Base-by-base conservation (phyloP, 2,888 invertebrate species). In the Lasioglossum marginatum region DNA sequence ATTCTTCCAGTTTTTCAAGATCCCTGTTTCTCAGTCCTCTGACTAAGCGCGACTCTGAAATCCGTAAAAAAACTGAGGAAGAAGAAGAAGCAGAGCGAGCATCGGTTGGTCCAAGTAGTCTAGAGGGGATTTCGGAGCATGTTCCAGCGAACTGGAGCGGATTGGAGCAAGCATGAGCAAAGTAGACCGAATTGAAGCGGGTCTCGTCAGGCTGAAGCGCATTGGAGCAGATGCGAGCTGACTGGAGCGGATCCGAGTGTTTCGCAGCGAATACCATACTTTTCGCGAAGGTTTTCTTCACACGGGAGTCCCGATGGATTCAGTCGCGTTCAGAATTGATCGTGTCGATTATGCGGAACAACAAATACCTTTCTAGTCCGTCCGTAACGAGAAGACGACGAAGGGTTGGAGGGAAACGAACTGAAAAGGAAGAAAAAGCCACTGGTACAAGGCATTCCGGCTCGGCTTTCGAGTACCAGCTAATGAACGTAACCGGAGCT, bases 401-500 rank as follows among this genome's bases (percentile, higher is more conserved):
- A 16, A 40, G 23, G 16, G 16, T 16, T 68, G 27, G 27, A 48
- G 68, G 52, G 57, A 52, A 43, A 78, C 79, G n/a, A 72, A 48
- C 73, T 77, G 34, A 72, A 87, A 86, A 57, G 48, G 66, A 82
- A 77, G 78, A 79, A 88, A 90, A 81, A 82, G 48, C 60, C 23
- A 37, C 14, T 43, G 60, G 77, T 77, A 81, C 79, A 63, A 60
- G 70, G 66, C 73, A 74, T 87, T 85, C 71, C 63, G 31, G 31
- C 48, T 77, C 73, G 60, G 71, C 82, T 89, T 82, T 90, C 82
- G 79, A 86, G 84, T 87, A 74, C 75, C 79, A 83, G 89, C 86
- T 89, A 90, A 90, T 81, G 87, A 82, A 88, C 75, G 83, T 76
- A 86, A 88, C 81, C 82, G 82, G 77, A 79, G 72, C 74, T 72